These are phyloP conservation scores for Edolisoma coerulescens DNA, from an alignment of 2,113 vertebrate genomes.

Conservation along the genomic window DNA sequence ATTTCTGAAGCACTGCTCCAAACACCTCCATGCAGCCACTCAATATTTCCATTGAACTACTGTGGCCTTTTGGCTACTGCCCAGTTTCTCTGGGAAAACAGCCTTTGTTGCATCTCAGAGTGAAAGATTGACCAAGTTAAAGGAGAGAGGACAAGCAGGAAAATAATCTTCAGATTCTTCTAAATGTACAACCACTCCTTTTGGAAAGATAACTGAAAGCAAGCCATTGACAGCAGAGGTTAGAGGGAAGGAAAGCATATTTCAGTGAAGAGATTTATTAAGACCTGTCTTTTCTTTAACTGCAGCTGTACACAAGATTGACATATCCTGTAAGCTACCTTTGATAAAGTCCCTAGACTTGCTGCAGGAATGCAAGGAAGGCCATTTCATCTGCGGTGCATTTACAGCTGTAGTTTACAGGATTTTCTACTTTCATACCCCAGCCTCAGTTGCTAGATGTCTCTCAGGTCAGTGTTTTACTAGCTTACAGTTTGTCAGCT, in stretches of 20 bases:
- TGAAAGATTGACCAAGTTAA: background rate
- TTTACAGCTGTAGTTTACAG: slow-evolving; percentile 12
- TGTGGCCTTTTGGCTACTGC: background rate
- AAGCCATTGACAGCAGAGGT: slow-evolving; percentile 20
- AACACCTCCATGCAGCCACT: background rate
- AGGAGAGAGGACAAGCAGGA: background rate
- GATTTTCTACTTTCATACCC: background rate
- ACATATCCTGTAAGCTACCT: slow-evolving; percentile 12
- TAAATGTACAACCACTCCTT: background rate
- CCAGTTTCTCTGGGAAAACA: background rate
- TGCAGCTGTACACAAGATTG: slow-evolving; percentile 37
- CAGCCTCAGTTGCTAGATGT: background rate
- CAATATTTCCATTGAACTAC: background rate
- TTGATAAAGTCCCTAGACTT: slow-evolving; percentile 4
- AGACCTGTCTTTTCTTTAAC: slow-evolving; percentile 37
- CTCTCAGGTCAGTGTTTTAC: slow-evolving; percentile 32
- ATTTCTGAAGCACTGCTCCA: background rate
- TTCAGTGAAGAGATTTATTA: slow-evolving; percentile 38
- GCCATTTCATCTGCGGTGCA: background rate
- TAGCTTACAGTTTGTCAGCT: background rate
- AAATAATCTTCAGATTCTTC: background rate
- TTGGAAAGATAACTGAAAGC: background rate
- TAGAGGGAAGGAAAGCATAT: background rate
- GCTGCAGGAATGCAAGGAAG: slow-evolving; percentile 7
- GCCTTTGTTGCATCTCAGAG: background rate